Evolutionary conservation across 2,888 invertebrate species (phyloP).

Genomic region (Caenorhabditis macrosperma): DNA sequence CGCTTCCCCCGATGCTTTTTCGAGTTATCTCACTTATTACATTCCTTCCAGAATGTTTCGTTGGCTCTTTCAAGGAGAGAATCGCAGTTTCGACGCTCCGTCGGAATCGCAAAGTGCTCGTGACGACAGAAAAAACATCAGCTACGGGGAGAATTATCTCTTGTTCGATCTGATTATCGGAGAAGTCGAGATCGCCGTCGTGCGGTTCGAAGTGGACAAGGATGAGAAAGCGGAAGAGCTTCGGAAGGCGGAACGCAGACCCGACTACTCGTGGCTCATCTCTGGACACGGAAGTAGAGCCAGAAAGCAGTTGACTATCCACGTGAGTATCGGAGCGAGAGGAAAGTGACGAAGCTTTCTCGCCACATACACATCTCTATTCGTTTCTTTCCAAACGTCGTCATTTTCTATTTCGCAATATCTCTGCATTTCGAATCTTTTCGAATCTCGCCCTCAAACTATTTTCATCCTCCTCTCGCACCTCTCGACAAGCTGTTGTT

Average conservation of each 20-base stretch:
- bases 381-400: neutral
- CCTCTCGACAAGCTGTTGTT: neutral
- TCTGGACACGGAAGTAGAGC: conserved; percentile 5
- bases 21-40: conserved; percentile 13
- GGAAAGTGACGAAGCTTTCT: too few relatives aligned
- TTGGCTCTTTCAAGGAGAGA: conserved; percentile 41
- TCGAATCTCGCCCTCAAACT: neutral
- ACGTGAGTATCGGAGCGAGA: conserved; percentile 36
- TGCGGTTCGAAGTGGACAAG: conserved; percentile 40
- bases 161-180: conserved; percentile 49
- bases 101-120: conserved; percentile 49
- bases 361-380: neutral
- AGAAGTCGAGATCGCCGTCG: conserved; percentile 50
- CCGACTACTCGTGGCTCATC: conserved; percentile 61
- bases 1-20: conserved; percentile 1
- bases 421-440: neutral
- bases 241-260: conserved; percentile 28
- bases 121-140: conserved; percentile 44
- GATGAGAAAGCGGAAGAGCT: conserved; percentile 31
- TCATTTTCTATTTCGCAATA: neutral
- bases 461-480: neutral
- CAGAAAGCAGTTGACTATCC: conserved; percentile 33
- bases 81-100: conserved; percentile 42
- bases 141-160: conserved; percentile 32
- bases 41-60: conserved; percentile 28